These are phyloP conservation scores for Ophioninae sp. DNA, from an alignment of 2,888 invertebrate genomes.

Conservation along the genomic window DNA sequence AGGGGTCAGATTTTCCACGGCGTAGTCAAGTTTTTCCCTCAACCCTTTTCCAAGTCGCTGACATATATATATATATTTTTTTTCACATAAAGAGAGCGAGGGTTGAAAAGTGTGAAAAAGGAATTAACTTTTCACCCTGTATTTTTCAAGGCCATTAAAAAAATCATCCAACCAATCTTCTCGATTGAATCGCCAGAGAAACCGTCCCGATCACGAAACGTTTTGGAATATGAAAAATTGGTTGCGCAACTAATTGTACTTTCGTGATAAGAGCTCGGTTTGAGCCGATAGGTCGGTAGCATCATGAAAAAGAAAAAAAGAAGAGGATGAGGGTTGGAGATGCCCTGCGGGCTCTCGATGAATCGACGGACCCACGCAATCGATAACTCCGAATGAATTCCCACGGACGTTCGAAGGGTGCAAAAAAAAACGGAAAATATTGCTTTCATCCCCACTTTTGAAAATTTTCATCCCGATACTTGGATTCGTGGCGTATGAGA, in stretches of 20 bases:
- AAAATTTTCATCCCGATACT: conserved; percentile 14
- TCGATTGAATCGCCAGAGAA: neutral
- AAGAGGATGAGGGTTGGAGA: neutral
- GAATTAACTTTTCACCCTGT: conserved; percentile 19
- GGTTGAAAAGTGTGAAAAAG: neutral
- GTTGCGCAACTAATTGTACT: conserved; percentile 2
- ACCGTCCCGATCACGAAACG: conserved; percentile 24
- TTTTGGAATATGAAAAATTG: neutral
- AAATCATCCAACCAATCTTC: neutral
- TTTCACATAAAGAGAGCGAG: conserved; percentile 9
- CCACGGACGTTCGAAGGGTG: conserved; percentile 22
- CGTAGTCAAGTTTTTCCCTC: conserved; percentile 9
- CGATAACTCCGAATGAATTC: conserved; percentile 37
- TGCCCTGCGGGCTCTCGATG: conserved; percentile 18
- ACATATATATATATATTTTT: conserved; percentile 6
- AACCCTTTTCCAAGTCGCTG: neutral
- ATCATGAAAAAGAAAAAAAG: neutral
- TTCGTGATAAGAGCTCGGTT: neutral
- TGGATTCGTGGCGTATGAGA: conserved; percentile 23
- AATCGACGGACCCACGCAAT: conserved; percentile 30
- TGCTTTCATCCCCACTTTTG: conserved; percentile 22
- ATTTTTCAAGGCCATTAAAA: conserved; percentile 1
- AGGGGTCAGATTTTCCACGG: conserved; percentile 9
- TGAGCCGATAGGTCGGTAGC: neutral
- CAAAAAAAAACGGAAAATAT: conserved; percentile 1